phyloP scores from a whole-genome alignment of 2,797 vertebrate species.

The Calcarius lapponicus region DNA sequence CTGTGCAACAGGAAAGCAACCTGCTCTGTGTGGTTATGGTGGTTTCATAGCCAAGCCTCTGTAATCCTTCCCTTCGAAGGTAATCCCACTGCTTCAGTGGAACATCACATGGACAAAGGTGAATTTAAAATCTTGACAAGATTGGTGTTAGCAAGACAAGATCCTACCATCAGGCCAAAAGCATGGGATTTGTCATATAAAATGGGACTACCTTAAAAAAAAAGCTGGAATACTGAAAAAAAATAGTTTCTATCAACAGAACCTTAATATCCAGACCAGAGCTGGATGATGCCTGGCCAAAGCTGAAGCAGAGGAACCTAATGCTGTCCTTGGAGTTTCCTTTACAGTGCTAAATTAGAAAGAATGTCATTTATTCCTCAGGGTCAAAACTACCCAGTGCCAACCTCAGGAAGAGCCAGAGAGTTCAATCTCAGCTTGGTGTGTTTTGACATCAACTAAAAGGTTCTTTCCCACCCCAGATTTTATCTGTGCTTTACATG shows the following conservation, averaged over 20 bases:
- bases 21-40: fast-evolving
- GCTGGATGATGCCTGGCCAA: neutral
- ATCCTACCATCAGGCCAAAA: neutral
- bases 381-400: neutral
- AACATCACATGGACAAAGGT: neutral
- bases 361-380: fast-evolving
- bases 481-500: neutral
- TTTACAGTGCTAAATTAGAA: neutral
- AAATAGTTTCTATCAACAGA: neutral
- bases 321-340: fast-evolving
- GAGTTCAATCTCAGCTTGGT: neutral
- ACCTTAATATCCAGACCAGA: neutral
- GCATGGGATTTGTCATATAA: neutral
- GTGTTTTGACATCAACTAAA: neutral
- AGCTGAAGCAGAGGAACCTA: neutral
- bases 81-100: neutral
- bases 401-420: neutral
- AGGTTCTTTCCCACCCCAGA: neutral
- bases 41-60: neutral
- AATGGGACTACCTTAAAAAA: neutral
- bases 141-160: neutral
- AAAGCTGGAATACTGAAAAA: neutral
- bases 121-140: neutral
- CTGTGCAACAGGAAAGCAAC: neutral
- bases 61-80: neutral